phyloP scores from a whole-genome alignment of 1,140 invertebrate genomes.

The Berghia stephanieae region DNA sequence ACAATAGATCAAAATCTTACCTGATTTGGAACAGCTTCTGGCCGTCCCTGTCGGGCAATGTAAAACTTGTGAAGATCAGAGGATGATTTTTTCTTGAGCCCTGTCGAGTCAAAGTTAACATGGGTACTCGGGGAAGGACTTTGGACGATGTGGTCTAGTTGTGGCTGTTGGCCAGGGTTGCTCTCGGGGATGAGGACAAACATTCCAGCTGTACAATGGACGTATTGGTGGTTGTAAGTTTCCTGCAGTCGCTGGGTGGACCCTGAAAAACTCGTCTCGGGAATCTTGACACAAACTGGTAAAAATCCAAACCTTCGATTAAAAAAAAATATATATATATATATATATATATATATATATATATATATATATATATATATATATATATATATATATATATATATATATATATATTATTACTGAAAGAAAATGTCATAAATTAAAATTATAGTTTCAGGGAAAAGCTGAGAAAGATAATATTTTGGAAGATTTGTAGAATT shows the following conservation, averaged over 20 bases:
- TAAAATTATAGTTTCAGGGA: too few species aligned
- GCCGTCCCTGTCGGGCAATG: conserved; percentile 83
- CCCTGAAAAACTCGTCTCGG: neutral
- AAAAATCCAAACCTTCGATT: conserved; percentile 77
- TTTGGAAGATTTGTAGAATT: too few species aligned
- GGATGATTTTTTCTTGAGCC: conserved; percentile 43
- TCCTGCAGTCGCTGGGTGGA: conserved; percentile 15
- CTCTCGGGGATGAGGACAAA: conserved; percentile 81
- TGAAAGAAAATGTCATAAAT: too few species aligned
- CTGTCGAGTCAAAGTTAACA: neutral
- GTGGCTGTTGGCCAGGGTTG: conserved; percentile 29
- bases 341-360: neutral
- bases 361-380: too few species aligned
- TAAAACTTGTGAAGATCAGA: conserved; percentile 80
- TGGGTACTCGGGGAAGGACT: neutral
- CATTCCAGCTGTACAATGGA: conserved; percentile 93
- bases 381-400: too few species aligned
- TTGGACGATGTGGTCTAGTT: neutral
- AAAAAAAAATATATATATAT: neutral
- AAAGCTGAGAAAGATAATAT: too few species aligned
- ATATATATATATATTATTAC: too few species aligned
- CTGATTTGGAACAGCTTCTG: conserved; percentile 66
- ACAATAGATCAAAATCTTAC: too few species aligned
- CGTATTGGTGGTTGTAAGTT: conserved; percentile 73
- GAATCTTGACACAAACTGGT: conserved; percentile 57